phyloP scores from a whole-genome alignment of 2,888 invertebrate genomes.

The Linnaemya vulpina region DNA sequence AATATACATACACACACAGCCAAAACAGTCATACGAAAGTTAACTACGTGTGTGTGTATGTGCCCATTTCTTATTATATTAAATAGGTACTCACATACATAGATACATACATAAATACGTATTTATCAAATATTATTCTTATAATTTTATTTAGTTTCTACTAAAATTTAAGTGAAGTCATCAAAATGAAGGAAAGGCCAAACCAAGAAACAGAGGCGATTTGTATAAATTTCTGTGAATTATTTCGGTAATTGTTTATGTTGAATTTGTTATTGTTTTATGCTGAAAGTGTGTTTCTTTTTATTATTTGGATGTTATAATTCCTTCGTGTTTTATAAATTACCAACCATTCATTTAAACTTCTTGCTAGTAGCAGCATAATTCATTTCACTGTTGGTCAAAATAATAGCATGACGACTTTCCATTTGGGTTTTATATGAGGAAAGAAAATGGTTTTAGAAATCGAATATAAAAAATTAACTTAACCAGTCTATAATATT shows the following conservation, averaged over 20 bases:
- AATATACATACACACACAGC: no score
- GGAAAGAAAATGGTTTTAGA: no score
- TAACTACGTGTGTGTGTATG: no score
- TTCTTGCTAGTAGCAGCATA: slow-evolving; percentile 40
- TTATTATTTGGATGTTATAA: slow-evolving; percentile 66
- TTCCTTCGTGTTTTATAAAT: slow-evolving; percentile 69
- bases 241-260: slow-evolving; percentile 67
- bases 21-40: no score
- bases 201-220: slow-evolving; percentile 52
- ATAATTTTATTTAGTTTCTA: slow-evolving; percentile 62
- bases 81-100: no score
- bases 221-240: slow-evolving; percentile 72
- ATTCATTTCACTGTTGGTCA: not conserved
- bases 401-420: slow-evolving; percentile 13
- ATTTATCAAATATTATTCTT: slow-evolving; percentile 57
- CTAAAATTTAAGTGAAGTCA: slow-evolving; percentile 78
- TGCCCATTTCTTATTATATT: slow-evolving; percentile 56
- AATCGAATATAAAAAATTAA: no score
- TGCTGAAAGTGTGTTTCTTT: slow-evolving; percentile 37
- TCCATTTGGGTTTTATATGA: no score
- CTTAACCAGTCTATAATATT: no score
- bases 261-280: slow-evolving; percentile 52
- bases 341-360: slow-evolving; percentile 46
- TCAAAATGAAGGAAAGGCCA: slow-evolving; percentile 74
- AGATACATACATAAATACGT: slow-evolving; percentile 47